Evolutionary conservation across 2,113 vertebrate genomes (phyloP).

Genomic region (Trogon melanurus): DNA sequence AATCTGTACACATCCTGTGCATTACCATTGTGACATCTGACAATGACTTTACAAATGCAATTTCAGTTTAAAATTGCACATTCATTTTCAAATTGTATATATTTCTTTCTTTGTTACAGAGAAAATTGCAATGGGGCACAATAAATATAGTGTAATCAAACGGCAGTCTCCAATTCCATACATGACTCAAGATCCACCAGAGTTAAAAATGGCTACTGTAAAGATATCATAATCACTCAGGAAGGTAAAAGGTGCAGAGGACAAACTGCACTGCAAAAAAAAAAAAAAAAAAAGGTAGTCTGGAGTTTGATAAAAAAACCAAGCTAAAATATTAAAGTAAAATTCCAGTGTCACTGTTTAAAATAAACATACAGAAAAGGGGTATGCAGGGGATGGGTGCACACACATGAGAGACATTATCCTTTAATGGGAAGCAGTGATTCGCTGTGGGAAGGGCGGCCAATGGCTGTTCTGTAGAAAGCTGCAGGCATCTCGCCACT

Average conservation of each 20-base stretch:
- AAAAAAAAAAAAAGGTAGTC: not conserved
- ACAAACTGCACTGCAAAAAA: constrained; percentile 35
- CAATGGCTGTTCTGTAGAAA: not conserved
- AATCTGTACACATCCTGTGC: constrained; percentile 71
- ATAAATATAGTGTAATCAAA: constrained; percentile 74
- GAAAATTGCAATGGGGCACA: constrained; percentile 65
- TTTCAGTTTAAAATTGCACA: constrained; percentile 72
- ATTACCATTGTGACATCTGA: constrained; percentile 62
- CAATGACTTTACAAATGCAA: constrained; percentile 70
- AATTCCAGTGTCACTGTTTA: constrained; percentile 78
- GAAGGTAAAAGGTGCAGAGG: constrained; percentile 63
- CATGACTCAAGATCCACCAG: constrained; percentile 54
- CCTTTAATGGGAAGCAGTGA: not conserved
- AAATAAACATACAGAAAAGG: constrained; percentile 64
- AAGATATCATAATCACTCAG: constrained; percentile 45
- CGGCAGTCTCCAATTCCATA: constrained; percentile 64
- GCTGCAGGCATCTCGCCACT: constrained; percentile 57
- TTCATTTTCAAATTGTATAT: constrained; percentile 72
- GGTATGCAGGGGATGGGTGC: not conserved
- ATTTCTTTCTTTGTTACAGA: constrained; percentile 67
- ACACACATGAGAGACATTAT: not conserved
- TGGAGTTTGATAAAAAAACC: constrained; percentile 24
- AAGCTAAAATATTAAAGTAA: constrained; percentile 75
- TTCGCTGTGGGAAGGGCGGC: not conserved
- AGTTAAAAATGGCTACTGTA: constrained; percentile 62